Base-by-base conservation (phyloP, 2,797 vertebrate genomes). In the Propithecus perrieri region DNA sequence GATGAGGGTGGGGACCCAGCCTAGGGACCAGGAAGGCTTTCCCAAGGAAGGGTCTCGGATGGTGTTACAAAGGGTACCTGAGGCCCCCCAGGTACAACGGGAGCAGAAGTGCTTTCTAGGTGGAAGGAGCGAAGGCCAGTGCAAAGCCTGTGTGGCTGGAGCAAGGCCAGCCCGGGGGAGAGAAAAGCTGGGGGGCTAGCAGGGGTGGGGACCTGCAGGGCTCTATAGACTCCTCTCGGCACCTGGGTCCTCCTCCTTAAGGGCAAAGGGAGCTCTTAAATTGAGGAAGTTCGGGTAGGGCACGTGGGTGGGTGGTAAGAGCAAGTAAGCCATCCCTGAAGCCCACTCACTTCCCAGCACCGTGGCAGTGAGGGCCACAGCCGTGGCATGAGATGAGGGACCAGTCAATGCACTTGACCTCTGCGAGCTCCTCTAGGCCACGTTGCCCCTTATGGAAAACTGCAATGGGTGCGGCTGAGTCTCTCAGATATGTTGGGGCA, bases 81-180 rank as follows among this genome's bases (percentile, higher is more conserved):
- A 13, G 10, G 72, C 35, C 3, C 4, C 12, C 18, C 41, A 57
- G 71, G 20, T 14, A 41, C 67, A 59, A 13, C 61, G 7, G n/a
- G 59, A 46, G 6, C 17, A 53, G 53, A 50, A 38, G 15, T 69
- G 5, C 2, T 61, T 74, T 83, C 35, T 18, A 46, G 28, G 33
- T 9, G 61, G 67, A 43, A 86, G 8, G 35, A 74, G 4, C 3
- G 17, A 84, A 79, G 41, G 18, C 17, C 28, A 15, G 5, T 0
- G 2, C 12, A 5, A 46, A 90, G 33, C 4, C 17, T 30, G 13
- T 0, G 13, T n/a, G n/a, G 15, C 46, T 26, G 3, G 33, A 55
- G 4, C 2, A 7, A 57, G 69, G 63, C 11, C 33, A 35, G 9
- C 1, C 0, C 0, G 0, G 61, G 1, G 24, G 57, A 35, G 48